These are phyloP conservation scores for Heloderma charlesbogerti DNA, from an alignment of 2,113 vertebrate species.

Conservation along the genomic window DNA sequence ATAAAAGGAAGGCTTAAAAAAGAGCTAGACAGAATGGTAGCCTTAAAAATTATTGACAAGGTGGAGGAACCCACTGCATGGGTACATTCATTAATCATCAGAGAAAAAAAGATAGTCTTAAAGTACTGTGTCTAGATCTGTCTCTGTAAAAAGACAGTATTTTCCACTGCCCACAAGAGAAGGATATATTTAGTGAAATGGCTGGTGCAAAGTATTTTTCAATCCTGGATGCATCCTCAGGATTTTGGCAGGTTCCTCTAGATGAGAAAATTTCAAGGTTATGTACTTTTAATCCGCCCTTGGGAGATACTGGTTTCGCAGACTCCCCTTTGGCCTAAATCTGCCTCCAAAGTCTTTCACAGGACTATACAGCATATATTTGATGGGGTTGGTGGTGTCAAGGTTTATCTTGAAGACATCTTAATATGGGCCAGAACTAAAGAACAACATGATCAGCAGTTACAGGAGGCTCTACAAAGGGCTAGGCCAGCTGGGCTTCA, in stretches of 20 bases:
- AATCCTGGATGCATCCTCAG: not conserved
- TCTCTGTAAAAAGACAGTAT: not conserved
- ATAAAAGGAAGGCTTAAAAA: too few relatives aligned
- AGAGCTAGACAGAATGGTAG: too few relatives aligned
- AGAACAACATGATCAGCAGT: not conserved
- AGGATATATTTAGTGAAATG: not conserved
- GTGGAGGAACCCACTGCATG: too few relatives aligned
- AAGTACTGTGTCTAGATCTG: not conserved
- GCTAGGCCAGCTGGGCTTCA: not conserved
- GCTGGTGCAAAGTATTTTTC: not conserved
- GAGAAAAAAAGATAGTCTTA: not conserved
- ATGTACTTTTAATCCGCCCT: not conserved
- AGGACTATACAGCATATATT: not conserved
- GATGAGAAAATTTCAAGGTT: not conserved
- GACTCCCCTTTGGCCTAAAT: not conserved
- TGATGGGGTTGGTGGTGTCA: not conserved
- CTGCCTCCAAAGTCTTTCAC: not conserved
- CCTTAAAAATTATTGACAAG: too few relatives aligned
- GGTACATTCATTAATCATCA: not conserved
- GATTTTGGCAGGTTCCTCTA: not conserved
- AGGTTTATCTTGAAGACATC: not conserved
- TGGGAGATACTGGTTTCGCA: not conserved
- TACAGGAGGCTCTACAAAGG: not conserved
- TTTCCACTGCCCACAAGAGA: not conserved
- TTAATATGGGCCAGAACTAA: not conserved